A percentile compares a stretch with the other conserved stretches of the same genome.
These are phyloP conservation scores for Diarsia mendica DNA, from an alignment of 2,888 invertebrate species.

Conservation along the genomic window DNA sequence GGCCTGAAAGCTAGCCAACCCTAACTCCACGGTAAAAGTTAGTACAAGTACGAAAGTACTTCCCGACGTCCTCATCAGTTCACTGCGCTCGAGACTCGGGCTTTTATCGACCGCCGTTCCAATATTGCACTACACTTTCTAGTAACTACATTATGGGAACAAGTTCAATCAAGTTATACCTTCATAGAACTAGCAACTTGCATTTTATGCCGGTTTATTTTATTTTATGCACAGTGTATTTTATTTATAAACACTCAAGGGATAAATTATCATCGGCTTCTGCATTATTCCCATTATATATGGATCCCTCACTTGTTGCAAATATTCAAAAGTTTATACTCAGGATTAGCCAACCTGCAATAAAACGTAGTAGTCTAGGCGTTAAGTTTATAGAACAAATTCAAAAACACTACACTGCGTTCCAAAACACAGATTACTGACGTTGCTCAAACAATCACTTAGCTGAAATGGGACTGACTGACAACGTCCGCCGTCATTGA, in stretches of 20 bases:
- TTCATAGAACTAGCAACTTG: background rate
- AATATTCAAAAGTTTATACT: background rate
- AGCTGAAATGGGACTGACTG: background rate
- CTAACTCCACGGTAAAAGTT: constrained; percentile 3
- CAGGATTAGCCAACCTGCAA: background rate
- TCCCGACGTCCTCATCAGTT: background rate
- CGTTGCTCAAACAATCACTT: background rate
- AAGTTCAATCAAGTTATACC: constrained; percentile 9
- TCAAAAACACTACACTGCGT: too few relatives aligned
- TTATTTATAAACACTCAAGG: background rate
- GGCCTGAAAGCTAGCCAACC: background rate
- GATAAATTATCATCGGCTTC: background rate
- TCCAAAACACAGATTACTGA: background rate
- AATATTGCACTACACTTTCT: constrained; percentile 30
- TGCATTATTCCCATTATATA: background rate
- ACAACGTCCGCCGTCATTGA: too few relatives aligned
- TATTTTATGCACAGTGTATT: background rate
- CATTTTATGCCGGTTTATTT: background rate
- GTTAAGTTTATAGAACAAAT: background rate
- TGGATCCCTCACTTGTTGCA: background rate
- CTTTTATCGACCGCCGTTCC: constrained; percentile 4
- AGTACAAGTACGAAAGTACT: constrained; percentile 1
- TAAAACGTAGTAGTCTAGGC: background rate
- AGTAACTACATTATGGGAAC: constrained; percentile 24
- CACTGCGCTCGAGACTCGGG: constrained; percentile 8